phyloP scores from a whole-genome alignment of 2,888 invertebrate genomes.

The Hetaerina titia region DNA sequence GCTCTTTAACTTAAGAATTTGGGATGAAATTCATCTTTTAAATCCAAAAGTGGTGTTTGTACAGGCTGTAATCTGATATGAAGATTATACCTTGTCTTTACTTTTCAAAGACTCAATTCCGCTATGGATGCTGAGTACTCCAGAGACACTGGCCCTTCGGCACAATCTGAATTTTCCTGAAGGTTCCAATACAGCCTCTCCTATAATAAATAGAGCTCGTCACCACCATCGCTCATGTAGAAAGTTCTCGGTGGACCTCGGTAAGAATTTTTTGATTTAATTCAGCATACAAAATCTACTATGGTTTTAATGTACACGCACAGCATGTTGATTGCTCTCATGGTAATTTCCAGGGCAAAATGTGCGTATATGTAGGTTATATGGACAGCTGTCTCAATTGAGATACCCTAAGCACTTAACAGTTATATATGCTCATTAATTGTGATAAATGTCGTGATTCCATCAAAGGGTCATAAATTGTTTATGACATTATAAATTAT shows the following conservation, averaged over 20 bases:
- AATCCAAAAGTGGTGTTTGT: too few relatives aligned
- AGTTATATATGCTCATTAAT: background rate
- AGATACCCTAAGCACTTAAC: background rate
- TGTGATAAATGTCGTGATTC: background rate
- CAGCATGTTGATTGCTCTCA: background rate
- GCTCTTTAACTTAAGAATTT: too few relatives aligned
- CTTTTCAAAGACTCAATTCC: constrained; percentile 83
- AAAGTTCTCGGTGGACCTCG: constrained; percentile 89
- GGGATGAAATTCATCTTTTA: too few relatives aligned
- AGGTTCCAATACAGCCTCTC: constrained; percentile 86
- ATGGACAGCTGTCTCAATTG: background rate
- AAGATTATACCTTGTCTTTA: background rate
- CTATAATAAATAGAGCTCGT: constrained; percentile 79
- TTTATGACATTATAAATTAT: background rate
- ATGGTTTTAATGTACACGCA: background rate
- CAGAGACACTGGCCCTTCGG: constrained; percentile 88
- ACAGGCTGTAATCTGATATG: background rate
- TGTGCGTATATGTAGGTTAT: background rate
- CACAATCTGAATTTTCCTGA: constrained; percentile 91
- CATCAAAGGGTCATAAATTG: background rate
- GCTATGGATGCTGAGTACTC: constrained; percentile 87
- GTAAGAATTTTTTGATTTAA: constrained; percentile 74
- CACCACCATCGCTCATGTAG: constrained; percentile 73
- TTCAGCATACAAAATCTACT: background rate
- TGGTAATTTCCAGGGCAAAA: background rate